Percentiles rank a stretch among this genome's conserved stretches.
These are phyloP conservation scores for Peromyscus polionotus DNA, from an alignment of 2,113 vertebrate genomes.

Conservation along the genomic window DNA sequence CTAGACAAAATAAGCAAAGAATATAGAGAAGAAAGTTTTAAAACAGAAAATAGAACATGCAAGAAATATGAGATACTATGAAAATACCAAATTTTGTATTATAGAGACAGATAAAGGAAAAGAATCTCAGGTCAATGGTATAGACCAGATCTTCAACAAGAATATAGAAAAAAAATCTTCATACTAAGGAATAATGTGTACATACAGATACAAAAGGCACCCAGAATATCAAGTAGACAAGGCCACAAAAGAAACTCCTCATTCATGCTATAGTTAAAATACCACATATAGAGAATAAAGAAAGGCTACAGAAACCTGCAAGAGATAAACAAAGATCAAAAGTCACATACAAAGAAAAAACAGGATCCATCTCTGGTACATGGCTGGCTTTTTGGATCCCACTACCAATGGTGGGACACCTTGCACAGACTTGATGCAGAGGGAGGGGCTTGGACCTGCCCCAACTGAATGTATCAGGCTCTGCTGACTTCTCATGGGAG, in stretches of 20 bases:
- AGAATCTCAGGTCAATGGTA: not conserved
- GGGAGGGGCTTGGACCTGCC: no score
- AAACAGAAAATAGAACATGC: not conserved
- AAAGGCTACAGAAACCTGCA: not conserved
- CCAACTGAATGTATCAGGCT: no score
- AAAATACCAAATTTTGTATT: not conserved
- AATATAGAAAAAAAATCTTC: not conserved
- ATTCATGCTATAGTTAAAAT: not conserved
- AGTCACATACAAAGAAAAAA: not conserved
- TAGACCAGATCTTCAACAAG: not conserved
- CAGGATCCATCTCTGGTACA: no score
- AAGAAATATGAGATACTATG: not conserved
- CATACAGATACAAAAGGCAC: not conserved
- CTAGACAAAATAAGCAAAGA: not conserved
- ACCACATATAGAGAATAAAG: not conserved
- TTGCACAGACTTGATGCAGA: no score
- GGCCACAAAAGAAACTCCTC: not conserved
- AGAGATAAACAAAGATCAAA: not conserved
- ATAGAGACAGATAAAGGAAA: not conserved
- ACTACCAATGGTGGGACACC: no score
- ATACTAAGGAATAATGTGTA: not conserved
- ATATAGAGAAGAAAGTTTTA: not conserved
- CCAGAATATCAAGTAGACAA: not conserved
- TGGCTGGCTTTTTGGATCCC: no score
- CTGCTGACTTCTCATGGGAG: no score